Conservation (phyloP, 2,797 vertebrate species). For the Esox masquinongy region DNA sequence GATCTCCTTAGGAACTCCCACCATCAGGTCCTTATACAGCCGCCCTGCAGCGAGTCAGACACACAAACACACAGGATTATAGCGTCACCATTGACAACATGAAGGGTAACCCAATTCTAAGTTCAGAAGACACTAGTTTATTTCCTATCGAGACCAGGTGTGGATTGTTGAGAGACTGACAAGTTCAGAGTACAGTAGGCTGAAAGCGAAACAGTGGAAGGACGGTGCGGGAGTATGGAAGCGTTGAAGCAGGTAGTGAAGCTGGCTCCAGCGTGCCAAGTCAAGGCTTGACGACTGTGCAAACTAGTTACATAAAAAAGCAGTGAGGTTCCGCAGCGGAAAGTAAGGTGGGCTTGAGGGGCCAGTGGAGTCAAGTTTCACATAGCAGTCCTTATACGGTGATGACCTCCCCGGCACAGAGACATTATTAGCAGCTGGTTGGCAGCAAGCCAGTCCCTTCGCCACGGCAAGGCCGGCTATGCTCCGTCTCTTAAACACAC, state of each 20-base stretch:
- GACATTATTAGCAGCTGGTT: conserved; percentile 79
- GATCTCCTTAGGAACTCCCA: conserved; percentile 76
- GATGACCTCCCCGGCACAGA: conserved; percentile 64
- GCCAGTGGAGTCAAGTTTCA: conserved; percentile 65
- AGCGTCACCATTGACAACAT: not conserved
- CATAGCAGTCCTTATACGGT: conserved; percentile 73
- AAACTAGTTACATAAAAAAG: not conserved
- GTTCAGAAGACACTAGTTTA: not conserved
- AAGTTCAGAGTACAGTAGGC: not conserved
- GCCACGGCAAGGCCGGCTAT: conserved; percentile 43
- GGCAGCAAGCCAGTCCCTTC: conserved; percentile 65
- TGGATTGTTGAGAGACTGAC: not conserved
- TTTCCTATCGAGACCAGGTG: not conserved
- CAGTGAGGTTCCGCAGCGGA: not conserved
- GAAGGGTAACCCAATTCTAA: not conserved
- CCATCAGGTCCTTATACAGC: conserved; percentile 70
- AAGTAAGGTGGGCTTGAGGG: not conserved
- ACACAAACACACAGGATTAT: not conserved
- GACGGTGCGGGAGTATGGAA: not conserved
- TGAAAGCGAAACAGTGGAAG: not conserved
- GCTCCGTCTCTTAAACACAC: conserved; percentile 26
- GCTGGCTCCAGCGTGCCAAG: conserved; percentile 5
- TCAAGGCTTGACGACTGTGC: not conserved
- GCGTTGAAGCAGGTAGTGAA: not conserved
- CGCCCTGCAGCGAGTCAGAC: conserved; percentile 55